These are phyloP conservation scores for Ctenomys sociabilis DNA, from an alignment of 2,113 vertebrate genomes.

Conservation along the genomic window DNA sequence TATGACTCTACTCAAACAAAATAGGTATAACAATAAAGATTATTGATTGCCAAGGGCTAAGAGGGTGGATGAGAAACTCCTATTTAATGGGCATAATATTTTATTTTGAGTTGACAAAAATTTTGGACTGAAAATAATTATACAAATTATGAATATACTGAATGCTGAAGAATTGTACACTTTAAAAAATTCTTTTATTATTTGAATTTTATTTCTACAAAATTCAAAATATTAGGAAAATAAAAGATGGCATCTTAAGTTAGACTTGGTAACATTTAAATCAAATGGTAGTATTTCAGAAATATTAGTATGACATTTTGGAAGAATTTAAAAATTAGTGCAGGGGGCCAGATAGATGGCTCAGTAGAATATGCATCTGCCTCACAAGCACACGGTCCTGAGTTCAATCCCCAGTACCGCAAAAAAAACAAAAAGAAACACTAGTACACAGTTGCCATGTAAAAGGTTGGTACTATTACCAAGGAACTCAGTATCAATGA, in stretches of 20 bases:
- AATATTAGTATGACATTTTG: neutral
- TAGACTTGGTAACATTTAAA: neutral
- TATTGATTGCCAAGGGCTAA: neutral
- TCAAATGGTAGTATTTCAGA: conserved; percentile 14
- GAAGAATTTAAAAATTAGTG: neutral
- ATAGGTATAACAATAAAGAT: neutral
- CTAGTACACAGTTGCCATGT: neutral
- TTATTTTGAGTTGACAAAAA: neutral
- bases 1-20: neutral
- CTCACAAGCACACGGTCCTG: too few species aligned
- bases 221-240: conserved; percentile 7
- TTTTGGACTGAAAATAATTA: neutral
- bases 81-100: neutral
- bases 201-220: conserved; percentile 25
- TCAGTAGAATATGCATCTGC: too few species aligned
- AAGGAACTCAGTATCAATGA: neutral
- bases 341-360: neutral
- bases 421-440: too few species aligned
- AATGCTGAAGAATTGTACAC: neutral
- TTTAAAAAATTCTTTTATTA: conserved; percentile 9
- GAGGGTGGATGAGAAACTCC: neutral
- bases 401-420: too few species aligned
- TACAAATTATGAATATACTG: neutral
- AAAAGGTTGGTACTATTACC: neutral
- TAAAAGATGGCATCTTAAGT: conserved; percentile 13